A percentile compares a stretch with the other conserved stretches of the same genome.
Evolutionary conservation across 1,140 invertebrate species (phyloP).

Genomic region (Zaprionus capensis): DNA sequence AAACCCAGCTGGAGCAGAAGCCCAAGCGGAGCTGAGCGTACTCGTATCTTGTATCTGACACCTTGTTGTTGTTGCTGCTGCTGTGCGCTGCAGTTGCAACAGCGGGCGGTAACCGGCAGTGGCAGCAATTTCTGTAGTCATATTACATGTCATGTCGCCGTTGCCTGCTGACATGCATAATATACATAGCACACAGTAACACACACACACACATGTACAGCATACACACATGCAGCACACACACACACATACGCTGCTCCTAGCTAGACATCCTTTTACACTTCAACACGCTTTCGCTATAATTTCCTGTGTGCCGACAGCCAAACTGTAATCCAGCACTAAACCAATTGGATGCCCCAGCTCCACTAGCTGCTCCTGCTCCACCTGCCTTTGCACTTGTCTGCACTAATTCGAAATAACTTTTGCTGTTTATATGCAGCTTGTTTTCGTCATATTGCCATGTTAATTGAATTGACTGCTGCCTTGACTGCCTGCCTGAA

Average conservation of each 20-base stretch:
- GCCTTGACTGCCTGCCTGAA: neutral
- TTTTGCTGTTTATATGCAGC: conserved; percentile 33
- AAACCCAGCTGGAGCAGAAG: conserved; percentile 10
- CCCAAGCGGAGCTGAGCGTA: neutral
- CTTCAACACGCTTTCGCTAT: conserved; percentile 76
- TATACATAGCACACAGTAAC: neutral
- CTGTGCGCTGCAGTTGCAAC: conserved; percentile 25
- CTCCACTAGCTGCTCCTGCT: neutral
- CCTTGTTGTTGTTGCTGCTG: conserved; percentile 19
- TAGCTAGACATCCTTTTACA: conserved; percentile 65
- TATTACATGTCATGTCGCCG: conserved; percentile 70
- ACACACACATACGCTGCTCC: conserved; percentile 13
- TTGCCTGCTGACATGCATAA: conserved; percentile 30
- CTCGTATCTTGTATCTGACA: conserved; percentile 63
- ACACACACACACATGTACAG: conserved; percentile 13
- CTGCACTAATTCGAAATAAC: conserved; percentile 42
- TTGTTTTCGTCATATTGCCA: conserved; percentile 52
- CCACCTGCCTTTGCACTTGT: neutral
- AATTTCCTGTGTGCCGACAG: conserved; percentile 68
- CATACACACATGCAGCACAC: neutral
- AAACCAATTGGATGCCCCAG: conserved; percentile 1
- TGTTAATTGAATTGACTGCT: conserved; percentile 73
- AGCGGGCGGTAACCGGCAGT: conserved; percentile 27
- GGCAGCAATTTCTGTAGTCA: conserved; percentile 67
- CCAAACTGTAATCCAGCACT: conserved; percentile 45